Evolutionary conservation across 2,113 vertebrate genomes (phyloP).

Genomic region (Antechinus stuartii): DNA sequence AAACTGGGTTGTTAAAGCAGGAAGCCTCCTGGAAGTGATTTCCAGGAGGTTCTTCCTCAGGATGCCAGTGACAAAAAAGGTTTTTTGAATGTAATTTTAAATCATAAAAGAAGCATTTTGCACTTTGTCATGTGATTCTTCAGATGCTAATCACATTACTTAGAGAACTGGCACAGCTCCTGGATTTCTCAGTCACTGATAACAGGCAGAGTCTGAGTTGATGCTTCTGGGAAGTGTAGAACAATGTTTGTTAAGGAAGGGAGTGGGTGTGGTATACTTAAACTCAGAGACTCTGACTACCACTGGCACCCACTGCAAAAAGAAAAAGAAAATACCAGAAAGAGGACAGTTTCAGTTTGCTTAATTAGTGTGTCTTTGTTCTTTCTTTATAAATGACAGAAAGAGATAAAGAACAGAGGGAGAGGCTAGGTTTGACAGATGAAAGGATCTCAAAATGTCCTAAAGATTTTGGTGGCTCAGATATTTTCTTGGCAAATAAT

Average conservation of each 20-base stretch:
- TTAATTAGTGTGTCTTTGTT: not conserved
- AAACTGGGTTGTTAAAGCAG: slow-evolving; percentile 20
- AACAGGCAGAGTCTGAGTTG: slow-evolving; percentile 11
- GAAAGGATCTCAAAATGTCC: slow-evolving; percentile 42
- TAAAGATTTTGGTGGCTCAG: not conserved
- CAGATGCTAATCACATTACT: slow-evolving; percentile 51
- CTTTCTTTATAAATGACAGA: too few species aligned
- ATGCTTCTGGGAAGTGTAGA: not conserved
- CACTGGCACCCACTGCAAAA: slow-evolving; percentile 13
- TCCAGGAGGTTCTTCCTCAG: not conserved
- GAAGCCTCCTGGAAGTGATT: slow-evolving; percentile 44
- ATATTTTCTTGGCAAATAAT: slow-evolving; percentile 33
- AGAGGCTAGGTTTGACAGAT: not conserved
- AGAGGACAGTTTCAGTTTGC: slow-evolving; percentile 15
- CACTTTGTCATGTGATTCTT: slow-evolving; percentile 52
- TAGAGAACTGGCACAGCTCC: slow-evolving; percentile 23
- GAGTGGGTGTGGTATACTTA: not conserved
- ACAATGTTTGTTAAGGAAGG: not conserved
- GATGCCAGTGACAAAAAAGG: slow-evolving; percentile 33
- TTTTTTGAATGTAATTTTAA: slow-evolving; percentile 55
- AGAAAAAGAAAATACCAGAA: not conserved
- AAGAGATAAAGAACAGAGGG: not conserved
- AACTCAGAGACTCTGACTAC: not conserved
- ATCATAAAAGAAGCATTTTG: slow-evolving; percentile 32
- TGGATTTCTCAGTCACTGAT: slow-evolving; percentile 40